phyloP scores from a whole-genome alignment of 1,140 invertebrate species.

The Saccostrea glomerata region DNA sequence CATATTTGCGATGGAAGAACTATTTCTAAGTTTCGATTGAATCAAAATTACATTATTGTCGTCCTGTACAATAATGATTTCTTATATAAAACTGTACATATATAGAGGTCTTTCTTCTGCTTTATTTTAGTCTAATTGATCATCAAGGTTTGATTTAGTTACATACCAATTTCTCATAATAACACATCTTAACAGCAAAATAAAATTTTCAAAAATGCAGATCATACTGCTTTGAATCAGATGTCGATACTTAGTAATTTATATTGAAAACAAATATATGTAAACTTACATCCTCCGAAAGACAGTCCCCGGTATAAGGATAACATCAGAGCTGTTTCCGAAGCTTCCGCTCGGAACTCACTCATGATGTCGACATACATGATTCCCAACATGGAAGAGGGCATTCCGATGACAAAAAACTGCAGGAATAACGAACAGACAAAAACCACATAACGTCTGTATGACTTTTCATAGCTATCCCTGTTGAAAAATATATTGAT shows the following conservation, averaged over 20 bases:
- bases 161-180: no score
- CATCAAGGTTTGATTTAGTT: no score
- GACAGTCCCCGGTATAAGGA: slow-evolving; percentile 4
- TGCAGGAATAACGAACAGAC: neutral
- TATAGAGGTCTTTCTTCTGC: no score
- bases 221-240: no score
- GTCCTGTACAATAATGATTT: no score
- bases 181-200: neutral
- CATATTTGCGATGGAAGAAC: no score
- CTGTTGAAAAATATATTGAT: neutral
- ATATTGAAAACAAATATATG: neutral
- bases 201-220: neutral
- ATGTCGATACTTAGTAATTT: no score
- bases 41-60: no score
- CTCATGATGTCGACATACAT: slow-evolving; percentile 29
- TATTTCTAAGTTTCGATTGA: no score
- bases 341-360: neutral
- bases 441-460: slow-evolving; percentile 27
- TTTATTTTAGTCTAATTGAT: no score
- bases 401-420: neutral
- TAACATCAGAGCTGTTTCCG: slow-evolving; percentile 8
- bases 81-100: no score
- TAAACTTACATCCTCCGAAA: neutral
- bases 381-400: neutral
- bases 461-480: neutral